phyloP scores from a whole-genome alignment of 2,888 invertebrate species.

The Heterodera filipjevi region DNA sequence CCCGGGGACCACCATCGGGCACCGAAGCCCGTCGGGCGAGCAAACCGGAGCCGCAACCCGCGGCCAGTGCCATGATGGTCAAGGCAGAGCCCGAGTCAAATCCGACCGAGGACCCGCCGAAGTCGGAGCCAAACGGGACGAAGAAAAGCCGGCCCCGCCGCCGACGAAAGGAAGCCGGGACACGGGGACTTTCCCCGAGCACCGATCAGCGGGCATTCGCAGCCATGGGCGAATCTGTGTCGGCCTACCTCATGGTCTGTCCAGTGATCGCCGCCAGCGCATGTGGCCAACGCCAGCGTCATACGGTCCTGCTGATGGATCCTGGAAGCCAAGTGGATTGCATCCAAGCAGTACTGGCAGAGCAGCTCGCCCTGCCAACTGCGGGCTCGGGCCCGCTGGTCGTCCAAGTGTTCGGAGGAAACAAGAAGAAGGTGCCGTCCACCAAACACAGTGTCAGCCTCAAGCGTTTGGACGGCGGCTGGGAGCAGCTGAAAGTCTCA shows the following conservation, averaged over 20 bases:
- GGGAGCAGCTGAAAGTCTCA: neutral
- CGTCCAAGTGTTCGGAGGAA: conserved; percentile 4
- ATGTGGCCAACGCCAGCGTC: neutral
- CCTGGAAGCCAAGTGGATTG: conserved; percentile 1
- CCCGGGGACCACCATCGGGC: neutral
- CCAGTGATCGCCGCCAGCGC: neutral
- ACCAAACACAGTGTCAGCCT: neutral
- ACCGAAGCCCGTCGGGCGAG: neutral
- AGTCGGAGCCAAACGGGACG: neutral
- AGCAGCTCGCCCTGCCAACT: neutral
- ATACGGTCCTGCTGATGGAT: neutral
- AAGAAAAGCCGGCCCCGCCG: too few relatives aligned
- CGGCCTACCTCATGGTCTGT: neutral
- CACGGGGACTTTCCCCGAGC: neutral
- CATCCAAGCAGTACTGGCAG: neutral
- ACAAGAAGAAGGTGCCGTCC: neutral
- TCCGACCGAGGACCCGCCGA: neutral
- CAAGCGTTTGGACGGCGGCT: neutral
- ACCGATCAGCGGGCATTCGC: neutral
- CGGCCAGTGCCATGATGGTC: neutral
- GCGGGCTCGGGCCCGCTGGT: neutral
- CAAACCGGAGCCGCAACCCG: neutral
- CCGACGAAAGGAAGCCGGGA: neutral
- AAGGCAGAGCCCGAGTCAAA: too few relatives aligned
- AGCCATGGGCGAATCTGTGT: neutral